These are phyloP conservation scores for Atractosteus spatula DNA, from an alignment of 2,113 vertebrate genomes.

Conservation along the genomic window DNA sequence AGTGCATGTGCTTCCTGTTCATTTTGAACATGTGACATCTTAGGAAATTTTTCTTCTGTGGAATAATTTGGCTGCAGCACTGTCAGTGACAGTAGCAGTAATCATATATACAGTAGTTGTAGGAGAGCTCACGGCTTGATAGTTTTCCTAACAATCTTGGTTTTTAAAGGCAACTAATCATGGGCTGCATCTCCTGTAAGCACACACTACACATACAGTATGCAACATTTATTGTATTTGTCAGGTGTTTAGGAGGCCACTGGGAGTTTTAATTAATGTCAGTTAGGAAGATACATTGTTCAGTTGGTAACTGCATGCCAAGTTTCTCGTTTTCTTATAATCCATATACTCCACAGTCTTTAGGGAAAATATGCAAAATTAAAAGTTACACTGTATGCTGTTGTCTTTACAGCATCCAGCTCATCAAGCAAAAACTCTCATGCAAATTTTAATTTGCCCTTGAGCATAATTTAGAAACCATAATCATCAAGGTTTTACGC, in stretches of 20 bases:
- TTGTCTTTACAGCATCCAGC: conserved; percentile 82
- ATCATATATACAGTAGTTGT: conserved; percentile 6
- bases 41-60: no score
- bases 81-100: background rate
- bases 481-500: conserved; percentile 98
- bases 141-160: conserved; percentile 51
- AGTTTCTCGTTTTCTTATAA: conserved; percentile 81
- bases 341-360: conserved; percentile 79
- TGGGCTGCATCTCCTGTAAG: conserved; percentile 63
- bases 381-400: conserved; percentile 86
- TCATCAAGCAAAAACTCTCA: conserved; percentile 89
- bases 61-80: background rate
- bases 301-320: conserved; percentile 78
- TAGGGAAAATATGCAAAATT: conserved; percentile 81
- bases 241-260: conserved; percentile 82
- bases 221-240: conserved; percentile 85
- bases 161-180: conserved; percentile 46
- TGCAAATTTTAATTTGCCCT: conserved; percentile 99
- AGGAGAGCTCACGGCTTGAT: conserved; percentile 37
- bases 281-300: conserved; percentile 85
- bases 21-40: no score
- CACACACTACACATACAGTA: conserved; percentile 62
- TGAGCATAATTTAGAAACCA: conserved; percentile 99
- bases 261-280: conserved; percentile 89
- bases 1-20: no score